Evolutionary conservation across 2,888 invertebrate species (phyloP).

Genomic region (Ditula angustiorana): DNA sequence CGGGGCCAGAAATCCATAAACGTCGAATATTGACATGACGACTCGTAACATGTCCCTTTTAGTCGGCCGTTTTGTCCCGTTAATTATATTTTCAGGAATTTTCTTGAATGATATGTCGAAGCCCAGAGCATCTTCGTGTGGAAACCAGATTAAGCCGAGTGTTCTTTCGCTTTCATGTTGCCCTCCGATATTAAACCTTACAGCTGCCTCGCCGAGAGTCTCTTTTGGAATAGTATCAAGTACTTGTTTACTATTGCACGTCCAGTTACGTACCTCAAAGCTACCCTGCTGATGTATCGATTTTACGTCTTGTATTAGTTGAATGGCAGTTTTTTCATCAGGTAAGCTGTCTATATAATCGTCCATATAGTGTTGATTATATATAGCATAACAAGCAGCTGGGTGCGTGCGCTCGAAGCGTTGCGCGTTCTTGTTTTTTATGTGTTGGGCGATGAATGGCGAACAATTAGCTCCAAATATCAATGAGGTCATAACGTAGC

Average conservation of each 20-base stretch:
- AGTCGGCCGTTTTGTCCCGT: conserved; percentile 24
- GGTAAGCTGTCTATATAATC: conserved; percentile 37
- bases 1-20: too few species aligned
- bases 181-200: conserved; percentile 34
- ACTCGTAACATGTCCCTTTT: conserved; percentile 38
- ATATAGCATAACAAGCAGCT: conserved; percentile 29
- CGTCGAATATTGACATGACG: too few species aligned
- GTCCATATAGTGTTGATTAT: conserved; percentile 36
- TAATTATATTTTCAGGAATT: conserved; percentile 7
- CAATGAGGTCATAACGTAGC: too few species aligned
- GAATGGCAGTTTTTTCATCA: conserved; percentile 6
- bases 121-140: too few species aligned
- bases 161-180: conserved; percentile 32
- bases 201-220: not conserved
- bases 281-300: not conserved
- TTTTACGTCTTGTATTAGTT: conserved; percentile 20
- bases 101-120: conserved; percentile 20
- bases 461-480: conserved; percentile 14
- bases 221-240: not conserved
- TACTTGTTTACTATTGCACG: not conserved
- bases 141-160: conserved; percentile 34
- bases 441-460: conserved; percentile 34
- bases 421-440: conserved; percentile 37
- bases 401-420: conserved; percentile 22
- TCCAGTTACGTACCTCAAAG: not conserved